Evolutionary conservation across 2,797 vertebrate species (phyloP).

Genomic region (Triplophysa bombifrons): DNA sequence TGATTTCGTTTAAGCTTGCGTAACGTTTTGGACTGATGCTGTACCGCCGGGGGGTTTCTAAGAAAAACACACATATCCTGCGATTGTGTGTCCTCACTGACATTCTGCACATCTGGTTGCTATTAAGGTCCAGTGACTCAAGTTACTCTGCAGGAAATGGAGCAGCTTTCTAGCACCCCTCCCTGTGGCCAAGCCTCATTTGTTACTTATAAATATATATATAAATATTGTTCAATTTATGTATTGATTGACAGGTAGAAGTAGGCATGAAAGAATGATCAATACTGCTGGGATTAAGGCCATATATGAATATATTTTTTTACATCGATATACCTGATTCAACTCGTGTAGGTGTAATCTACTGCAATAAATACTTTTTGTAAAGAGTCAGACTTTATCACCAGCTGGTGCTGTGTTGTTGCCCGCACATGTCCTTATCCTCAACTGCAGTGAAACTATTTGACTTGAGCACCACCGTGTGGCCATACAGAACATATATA

Average conservation of each 20-base stretch:
- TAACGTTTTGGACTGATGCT: slow-evolving; percentile 55
- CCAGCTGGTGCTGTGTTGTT: neutral
- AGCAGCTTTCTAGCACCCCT: slow-evolving; percentile 37
- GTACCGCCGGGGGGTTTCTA: slow-evolving; percentile 62
- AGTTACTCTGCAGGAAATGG: slow-evolving; percentile 52
- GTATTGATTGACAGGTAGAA: neutral
- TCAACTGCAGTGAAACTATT: neutral
- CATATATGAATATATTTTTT: neutral
- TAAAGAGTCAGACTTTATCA: neutral
- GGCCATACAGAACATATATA: neutral
- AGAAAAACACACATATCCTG: slow-evolving; percentile 65
- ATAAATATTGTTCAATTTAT: neutral
- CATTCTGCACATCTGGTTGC: slow-evolving; percentile 74
- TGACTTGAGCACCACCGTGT: slow-evolving; percentile 36
- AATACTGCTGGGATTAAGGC: neutral
- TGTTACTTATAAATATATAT: neutral
- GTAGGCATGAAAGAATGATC: neutral
- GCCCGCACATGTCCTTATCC: neutral
- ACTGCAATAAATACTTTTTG: neutral
- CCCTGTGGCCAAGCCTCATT: slow-evolving; percentile 7
- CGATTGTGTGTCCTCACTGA: slow-evolving; percentile 57
- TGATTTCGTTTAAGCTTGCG: slow-evolving; percentile 45
- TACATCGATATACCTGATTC: neutral
- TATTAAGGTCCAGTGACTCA: slow-evolving; percentile 62
- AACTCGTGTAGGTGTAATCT: neutral